A percentile compares a stretch with the other conserved stretches of the same genome.
Evolutionary conservation across 1,140 invertebrate genomes (phyloP).

Genomic region (Anoplolepis gracilipes): DNA sequence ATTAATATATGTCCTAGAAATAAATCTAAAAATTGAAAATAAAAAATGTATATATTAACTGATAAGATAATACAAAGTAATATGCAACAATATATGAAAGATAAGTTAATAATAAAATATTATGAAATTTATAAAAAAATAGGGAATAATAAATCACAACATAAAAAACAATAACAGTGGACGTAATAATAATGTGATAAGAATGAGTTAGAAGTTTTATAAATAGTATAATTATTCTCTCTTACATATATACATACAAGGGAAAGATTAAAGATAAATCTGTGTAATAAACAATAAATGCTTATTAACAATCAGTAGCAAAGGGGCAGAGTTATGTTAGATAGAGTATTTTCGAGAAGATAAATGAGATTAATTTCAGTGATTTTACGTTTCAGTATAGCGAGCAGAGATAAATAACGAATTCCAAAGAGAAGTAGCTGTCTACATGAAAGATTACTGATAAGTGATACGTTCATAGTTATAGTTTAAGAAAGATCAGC

Average conservation of each 20-base stretch:
- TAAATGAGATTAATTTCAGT: background rate
- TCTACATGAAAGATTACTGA: background rate
- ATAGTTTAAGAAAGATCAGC: background rate
- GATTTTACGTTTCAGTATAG: background rate
- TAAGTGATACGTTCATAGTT: background rate
- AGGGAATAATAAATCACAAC: too few species aligned
- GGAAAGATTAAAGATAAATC: background rate
- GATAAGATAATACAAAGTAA: too few species aligned
- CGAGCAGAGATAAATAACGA: background rate
- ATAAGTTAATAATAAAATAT: too few species aligned
- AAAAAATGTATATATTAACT: background rate
- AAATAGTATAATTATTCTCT: too few species aligned
- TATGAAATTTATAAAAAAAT: too few species aligned
- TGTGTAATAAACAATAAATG: background rate
- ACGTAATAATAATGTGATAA: background rate
- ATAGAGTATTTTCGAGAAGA: background rate
- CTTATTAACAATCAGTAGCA: too few species aligned
- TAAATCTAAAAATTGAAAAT: background rate
- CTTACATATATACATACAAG: background rate
- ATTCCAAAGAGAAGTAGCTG: slow-evolving; percentile 2
- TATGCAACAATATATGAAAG: too few species aligned
- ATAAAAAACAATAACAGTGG: too few species aligned
- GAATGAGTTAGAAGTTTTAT: background rate
- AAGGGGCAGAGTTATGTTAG: background rate
- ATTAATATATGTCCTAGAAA: background rate